Evolutionary conservation across 1,140 invertebrate species (phyloP), one percentile per base, ranked within the genome.

Genomic region (Chironomus striatipennis): DNA sequence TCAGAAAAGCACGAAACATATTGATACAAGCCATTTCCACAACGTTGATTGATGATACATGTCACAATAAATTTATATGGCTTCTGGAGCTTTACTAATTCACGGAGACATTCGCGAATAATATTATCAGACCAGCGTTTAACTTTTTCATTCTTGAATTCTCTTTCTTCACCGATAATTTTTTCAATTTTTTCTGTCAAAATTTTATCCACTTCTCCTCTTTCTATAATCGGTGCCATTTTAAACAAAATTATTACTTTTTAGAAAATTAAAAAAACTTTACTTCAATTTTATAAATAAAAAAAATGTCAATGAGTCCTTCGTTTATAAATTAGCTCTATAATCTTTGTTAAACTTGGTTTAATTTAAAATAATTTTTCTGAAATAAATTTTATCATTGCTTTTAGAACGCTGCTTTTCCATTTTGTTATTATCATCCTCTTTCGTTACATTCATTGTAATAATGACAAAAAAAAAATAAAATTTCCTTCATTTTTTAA

Each of bases 51-150:
- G 64, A 67, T 67, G n/a, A 67, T 20, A n/a, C n/a, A 67, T 2
- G 64, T 67, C n/a, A 67, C 64, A 20, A 67, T 67, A 67, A 67
- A 67, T 20, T 67, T 67, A 18, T 2, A 67, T 2, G 64, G 64
- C n/a, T 20, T 17, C 17, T 67, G n/a, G 17, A 67, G 64, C 17
- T 67, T 67, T 17, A 7, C 64, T 17, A 67, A 20, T 2, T 67
- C 18, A 2, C 18, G n/a, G 9, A 67, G 17, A n/a, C 64, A 67
- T 8, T 67, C n/a, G 0, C 18, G 64, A 17, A 15, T 20, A 15
- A 67, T 67, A 17, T 3, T 18, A 67, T 67, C 64, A 20, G 9
- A 18, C 64, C 12, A 67, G 7, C 18, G n/a, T 18, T 67, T 67
- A 7, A 67, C n/a, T 67, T 67, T 67, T 17, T 67, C 64, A 18